Percentiles rank a stretch among this genome's conserved stretches.
Evolutionary conservation across 1,140 invertebrate species (phyloP).

Genomic region (Hetaerina americana): DNA sequence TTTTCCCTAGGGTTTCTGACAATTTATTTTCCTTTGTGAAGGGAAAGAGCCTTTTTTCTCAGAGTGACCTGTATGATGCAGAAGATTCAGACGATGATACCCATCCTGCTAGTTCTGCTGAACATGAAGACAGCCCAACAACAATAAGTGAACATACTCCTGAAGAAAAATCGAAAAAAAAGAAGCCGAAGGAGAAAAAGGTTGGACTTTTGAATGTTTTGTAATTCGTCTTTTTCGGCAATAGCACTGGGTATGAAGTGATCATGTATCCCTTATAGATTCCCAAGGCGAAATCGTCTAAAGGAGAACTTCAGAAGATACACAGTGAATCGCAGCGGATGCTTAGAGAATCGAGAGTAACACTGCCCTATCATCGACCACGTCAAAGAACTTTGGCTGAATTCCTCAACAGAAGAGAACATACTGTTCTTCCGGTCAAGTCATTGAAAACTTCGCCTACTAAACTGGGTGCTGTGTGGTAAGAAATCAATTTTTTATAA

Average conservation of each 20-base stretch:
- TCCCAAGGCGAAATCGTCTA: background rate
- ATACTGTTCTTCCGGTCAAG: background rate
- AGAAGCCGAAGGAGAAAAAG: background rate
- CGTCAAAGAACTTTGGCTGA: constrained; percentile 56
- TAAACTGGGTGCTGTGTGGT: background rate
- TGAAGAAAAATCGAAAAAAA: background rate
- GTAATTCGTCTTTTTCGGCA: no score
- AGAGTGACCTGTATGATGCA: background rate
- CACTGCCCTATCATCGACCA: constrained; percentile 64
- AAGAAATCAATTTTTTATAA: no score
- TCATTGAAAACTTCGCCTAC: background rate
- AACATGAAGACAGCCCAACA: no score
- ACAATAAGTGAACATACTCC: background rate
- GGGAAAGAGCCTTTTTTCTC: background rate
- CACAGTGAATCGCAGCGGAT: constrained; percentile 47
- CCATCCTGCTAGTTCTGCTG: no score
- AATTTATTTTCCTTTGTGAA: no score
- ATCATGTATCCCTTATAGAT: no score
- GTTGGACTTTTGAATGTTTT: no score
- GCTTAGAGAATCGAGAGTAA: constrained; percentile 49
- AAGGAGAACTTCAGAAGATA: constrained; percentile 32
- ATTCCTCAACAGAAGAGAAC: constrained; percentile 36
- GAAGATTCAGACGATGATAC: background rate
- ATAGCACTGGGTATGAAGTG: no score
- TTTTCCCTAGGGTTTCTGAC: no score